Percentiles rank a stretch among this genome's conserved stretches.
Conservation (phyloP, 2,797 vertebrate genomes). For the Acropternis orthonyx region DNA sequence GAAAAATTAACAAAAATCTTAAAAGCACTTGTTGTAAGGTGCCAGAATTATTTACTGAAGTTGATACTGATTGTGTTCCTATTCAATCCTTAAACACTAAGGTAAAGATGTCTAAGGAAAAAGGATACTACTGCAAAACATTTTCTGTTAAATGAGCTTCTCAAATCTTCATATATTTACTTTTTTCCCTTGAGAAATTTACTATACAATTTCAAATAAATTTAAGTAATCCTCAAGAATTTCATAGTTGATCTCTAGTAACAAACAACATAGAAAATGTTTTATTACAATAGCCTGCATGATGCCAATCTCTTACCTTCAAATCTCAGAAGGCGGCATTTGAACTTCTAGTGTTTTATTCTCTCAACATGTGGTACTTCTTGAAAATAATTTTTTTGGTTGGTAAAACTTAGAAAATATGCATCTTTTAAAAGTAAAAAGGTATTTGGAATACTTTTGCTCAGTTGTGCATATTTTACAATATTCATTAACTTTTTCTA, state of each 20-base stretch:
- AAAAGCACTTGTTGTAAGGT: neutral
- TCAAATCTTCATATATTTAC: neutral
- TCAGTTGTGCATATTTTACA: neutral
- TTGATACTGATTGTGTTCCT: neutral
- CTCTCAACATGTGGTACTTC: neutral
- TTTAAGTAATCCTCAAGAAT: neutral
- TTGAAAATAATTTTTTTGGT: neutral
- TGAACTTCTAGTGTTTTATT: neutral
- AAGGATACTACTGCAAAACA: neutral
- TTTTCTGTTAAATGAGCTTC: neutral
- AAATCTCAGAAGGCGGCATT: neutral
- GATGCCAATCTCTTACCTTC: neutral
- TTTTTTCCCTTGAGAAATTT: neutral
- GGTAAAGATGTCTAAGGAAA: neutral
- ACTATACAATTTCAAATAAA: neutral
- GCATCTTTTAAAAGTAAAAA: neutral
- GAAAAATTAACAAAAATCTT: neutral
- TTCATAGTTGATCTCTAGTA: neutral
- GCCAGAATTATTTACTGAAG: neutral
- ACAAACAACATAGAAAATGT: neutral
- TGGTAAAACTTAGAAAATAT: neutral
- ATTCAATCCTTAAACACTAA: neutral
- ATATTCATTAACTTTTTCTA: neutral
- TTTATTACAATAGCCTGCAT: neutral
- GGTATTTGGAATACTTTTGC: neutral